Base-by-base conservation (phyloP, 2,797 vertebrate genomes). In the Crenichthys baileyi region DNA sequence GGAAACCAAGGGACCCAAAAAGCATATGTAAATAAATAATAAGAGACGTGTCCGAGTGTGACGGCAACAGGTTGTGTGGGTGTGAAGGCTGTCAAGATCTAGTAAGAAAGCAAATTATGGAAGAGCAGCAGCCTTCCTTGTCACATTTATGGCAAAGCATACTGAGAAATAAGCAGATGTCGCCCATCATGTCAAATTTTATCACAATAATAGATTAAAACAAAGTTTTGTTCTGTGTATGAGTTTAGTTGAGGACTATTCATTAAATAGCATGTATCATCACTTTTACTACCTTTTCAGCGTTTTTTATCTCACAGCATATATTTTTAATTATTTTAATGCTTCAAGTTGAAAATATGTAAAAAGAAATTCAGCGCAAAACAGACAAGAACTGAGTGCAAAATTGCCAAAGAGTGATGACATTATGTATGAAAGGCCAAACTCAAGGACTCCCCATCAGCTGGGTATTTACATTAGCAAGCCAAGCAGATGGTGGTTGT, bases 61-160 rank as follows among this genome's bases (percentile, higher is more conserved):
- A 73, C 79, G 80, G 82, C 68, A 73, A 75, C 73, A 81, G 88
- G 83, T 76, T 82, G 77, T 83, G 91, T 89, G 81, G 90, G 90
- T 76, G 90, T 80, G 65, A 86, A 56, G 41, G 51, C 83, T 83
- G 82, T 88, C 83, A 70, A 50, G 78, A 87, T 73, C 73, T 81
- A 81, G 88, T 81, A 78, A 70, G 74, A 70, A 65, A 71, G 78
- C 67, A 92, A 83, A 83, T 84, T 7, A 83, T 56, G 81, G 70
- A 83, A 63, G 0, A 71, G 73, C 78, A 78, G 55, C 76, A 29
- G 80, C 26, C 61, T 78, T 51, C 26, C 79, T 58, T 73, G 76
- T 65, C 31, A 20, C 5, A 78, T 73, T 53, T 75, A 29, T 74
- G 70, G 13, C 9, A 29, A 72, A 46, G 55, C 48, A 16, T 29